A percentile compares a stretch with the other conserved stretches of the same genome.
phyloP scores from a whole-genome alignment of 2,113 vertebrate genomes.

The Castor canadensis region DNA sequence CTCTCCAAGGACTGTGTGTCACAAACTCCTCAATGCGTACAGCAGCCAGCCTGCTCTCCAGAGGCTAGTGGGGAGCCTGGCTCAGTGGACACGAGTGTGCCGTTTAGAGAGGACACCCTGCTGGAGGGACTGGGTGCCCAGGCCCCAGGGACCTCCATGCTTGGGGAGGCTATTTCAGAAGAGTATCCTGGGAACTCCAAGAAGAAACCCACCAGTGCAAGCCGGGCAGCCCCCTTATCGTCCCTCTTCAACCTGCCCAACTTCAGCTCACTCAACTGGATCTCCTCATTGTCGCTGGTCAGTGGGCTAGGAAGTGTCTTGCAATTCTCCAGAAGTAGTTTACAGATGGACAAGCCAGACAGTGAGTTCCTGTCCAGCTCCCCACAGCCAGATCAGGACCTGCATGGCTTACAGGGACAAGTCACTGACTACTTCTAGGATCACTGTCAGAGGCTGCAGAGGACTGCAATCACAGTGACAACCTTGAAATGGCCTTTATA shows the following conservation, averaged over 20 bases:
- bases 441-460: slow-evolving; percentile 36
- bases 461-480: slow-evolving; percentile 66
- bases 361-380: slow-evolving; percentile 65
- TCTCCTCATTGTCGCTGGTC: slow-evolving; percentile 87
- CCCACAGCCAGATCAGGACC: slow-evolving; percentile 68
- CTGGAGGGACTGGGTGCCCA: slow-evolving; percentile 47
- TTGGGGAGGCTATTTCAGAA: slow-evolving; percentile 76
- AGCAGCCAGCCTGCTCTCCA: slow-evolving; percentile 53
- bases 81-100: not conserved
- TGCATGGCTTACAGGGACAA: slow-evolving; percentile 61
- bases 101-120: slow-evolving; percentile 27
- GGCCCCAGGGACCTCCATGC: not conserved
- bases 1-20: slow-evolving; percentile 50
- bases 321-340: slow-evolving; percentile 80
- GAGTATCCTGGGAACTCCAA: not conserved
- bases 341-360: slow-evolving; percentile 79
- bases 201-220: slow-evolving; percentile 10
- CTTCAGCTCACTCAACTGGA: slow-evolving; percentile 83
- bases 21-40: slow-evolving; percentile 34
- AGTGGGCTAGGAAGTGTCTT: slow-evolving; percentile 80
- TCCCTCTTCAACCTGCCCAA: slow-evolving; percentile 72
- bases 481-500: slow-evolving; percentile 82
- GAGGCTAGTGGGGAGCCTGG: slow-evolving; percentile 47
- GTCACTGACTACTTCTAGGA: slow-evolving; percentile 75
- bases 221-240: slow-evolving; percentile 39